Conservation (phyloP, 30 jellyfish, hydroid and myxozoan genomes). For the Clytia hemisphaerica region DNA sequence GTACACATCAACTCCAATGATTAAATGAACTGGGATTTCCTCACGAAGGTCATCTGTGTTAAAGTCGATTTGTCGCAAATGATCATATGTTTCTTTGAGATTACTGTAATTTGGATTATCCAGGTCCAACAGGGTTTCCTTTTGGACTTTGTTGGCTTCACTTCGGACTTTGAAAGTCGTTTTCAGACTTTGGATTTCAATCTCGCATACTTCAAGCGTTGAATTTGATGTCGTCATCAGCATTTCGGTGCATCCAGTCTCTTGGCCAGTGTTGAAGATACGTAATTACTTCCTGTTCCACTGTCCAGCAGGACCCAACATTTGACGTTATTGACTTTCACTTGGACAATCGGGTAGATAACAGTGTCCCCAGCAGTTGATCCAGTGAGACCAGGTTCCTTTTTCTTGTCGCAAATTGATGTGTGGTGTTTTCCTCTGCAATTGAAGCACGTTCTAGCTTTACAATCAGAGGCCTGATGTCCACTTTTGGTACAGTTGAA, state of each 20-base stretch:
- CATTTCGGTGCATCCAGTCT: conserved; percentile 39
- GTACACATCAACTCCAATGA: conserved; percentile 39
- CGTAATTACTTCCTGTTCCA: conserved; percentile 47
- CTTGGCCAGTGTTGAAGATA: conserved; percentile 13
- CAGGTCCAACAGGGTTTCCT: conserved; percentile 8
- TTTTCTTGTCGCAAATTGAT: conserved; percentile 42
- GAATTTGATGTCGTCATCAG: conserved; percentile 39
- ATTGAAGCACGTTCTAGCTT: conserved; percentile 30
- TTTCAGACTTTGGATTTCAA: conserved; percentile 13
- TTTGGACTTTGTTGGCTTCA: neutral
- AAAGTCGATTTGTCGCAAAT: conserved; percentile 24
- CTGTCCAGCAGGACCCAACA: conserved; percentile 48
- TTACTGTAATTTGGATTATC: conserved; percentile 37
- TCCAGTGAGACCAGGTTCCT: conserved; percentile 10
- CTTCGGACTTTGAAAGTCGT: neutral
- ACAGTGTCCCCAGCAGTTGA: conserved; percentile 23
- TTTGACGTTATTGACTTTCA: conserved; percentile 30
- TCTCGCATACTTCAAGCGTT: conserved; percentile 39
- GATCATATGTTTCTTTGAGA: conserved; percentile 20
- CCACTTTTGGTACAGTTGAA: conserved; percentile 45
- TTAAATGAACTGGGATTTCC: conserved; percentile 47
- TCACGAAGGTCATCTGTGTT: conserved; percentile 16
- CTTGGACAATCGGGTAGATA: conserved; percentile 34
- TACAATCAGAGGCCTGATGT: conserved; percentile 52
- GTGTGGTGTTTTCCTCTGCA: conserved; percentile 60